Evolutionary conservation across 2,113 vertebrate genomes (phyloP).

Genomic region (Entomyzon cyanotis): DNA sequence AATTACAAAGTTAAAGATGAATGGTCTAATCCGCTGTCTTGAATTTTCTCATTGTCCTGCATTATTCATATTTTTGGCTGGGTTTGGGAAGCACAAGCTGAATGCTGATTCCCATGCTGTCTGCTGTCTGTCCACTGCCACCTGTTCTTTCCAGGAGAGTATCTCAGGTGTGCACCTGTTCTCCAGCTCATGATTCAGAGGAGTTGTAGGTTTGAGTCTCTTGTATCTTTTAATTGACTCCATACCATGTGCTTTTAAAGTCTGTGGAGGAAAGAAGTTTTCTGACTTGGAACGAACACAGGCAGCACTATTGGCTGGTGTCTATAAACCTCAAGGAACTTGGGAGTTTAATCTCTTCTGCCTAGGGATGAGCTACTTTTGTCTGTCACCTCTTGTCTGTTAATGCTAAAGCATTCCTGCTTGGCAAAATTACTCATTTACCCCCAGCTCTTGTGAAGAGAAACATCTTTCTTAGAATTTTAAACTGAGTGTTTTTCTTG

Average conservation of each 20-base stretch:
- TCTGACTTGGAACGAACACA: neutral
- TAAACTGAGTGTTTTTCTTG: neutral
- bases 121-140: neutral
- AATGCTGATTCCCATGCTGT: neutral
- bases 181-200: neutral
- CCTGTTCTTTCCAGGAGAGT: neutral
- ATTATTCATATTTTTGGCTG: conserved; percentile 39
- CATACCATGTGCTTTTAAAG: neutral
- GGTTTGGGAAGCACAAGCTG: neutral
- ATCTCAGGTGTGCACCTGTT: neutral
- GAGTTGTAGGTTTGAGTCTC: neutral
- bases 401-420: neutral
- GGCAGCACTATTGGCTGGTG: neutral
- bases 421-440: neutral
- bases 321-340: neutral
- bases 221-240: neutral
- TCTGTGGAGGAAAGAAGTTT: neutral
- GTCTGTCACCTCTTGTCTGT: neutral
- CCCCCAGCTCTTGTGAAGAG: neutral
- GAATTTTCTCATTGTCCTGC: conserved; percentile 27
- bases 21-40: neutral
- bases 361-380: neutral
- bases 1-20: conserved; percentile 58
- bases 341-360: neutral
- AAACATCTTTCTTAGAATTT: neutral